phyloP scores from a whole-genome alignment of 2,797 vertebrate species.

The Artibeus jamaicensis region DNA sequence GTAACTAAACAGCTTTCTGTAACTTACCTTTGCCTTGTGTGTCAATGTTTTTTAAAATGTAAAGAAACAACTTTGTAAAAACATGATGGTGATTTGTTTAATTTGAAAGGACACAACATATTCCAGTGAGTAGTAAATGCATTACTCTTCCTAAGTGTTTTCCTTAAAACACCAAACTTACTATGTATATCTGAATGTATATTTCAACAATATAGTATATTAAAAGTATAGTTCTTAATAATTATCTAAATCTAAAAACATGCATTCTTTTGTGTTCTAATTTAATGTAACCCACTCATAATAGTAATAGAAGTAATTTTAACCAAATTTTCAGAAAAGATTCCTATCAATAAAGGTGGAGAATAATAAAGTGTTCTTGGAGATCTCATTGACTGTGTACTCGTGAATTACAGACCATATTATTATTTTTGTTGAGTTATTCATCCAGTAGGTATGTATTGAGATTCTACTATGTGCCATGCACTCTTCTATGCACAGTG shows the following conservation, averaged over 20 bases:
- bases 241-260: not conserved
- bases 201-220: not conserved
- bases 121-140: not conserved
- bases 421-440: not conserved
- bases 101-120: slow-evolving; percentile 27
- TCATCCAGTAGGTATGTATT: not conserved
- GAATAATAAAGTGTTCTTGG: not conserved
- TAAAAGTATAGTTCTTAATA: not conserved
- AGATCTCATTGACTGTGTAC: not conserved
- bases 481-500: not conserved
- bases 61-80: slow-evolving; percentile 46
- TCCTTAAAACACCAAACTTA: not conserved
- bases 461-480: not conserved
- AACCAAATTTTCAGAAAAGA: not conserved
- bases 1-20: not conserved
- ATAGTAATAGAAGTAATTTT: not conserved
- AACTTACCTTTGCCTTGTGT: not conserved
- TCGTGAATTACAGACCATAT: not conserved
- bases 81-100: slow-evolving; percentile 8
- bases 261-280: not conserved
- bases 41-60: slow-evolving; percentile 58
- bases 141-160: slow-evolving; percentile 41
- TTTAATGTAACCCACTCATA: not conserved
- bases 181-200: not conserved
- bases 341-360: not conserved